Base-by-base conservation (phyloP, 1,140 invertebrate genomes). In the Neuroterus valhalla region DNA sequence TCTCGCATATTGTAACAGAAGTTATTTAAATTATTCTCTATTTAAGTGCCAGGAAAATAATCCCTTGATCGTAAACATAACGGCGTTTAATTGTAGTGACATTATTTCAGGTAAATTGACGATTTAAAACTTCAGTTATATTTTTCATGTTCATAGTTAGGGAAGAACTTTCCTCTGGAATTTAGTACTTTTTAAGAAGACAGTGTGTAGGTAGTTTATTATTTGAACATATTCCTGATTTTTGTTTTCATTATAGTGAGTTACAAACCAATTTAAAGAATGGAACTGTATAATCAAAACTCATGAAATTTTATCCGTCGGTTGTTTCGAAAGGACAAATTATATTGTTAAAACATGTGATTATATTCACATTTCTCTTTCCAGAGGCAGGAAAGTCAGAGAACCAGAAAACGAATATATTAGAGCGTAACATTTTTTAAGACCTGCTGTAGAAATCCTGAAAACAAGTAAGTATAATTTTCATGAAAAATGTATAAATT, bases 281-380 rank as follows among this genome's bases (percentile, higher is more conserved):
- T 55, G 21, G 26, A 17, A 62, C 26, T 23, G 23, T 52, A 62
- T 31, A 62, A 62, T 62, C 31, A 8, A n/a, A n/a, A 8, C 5
- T 38, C 31, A 38, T 38, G 31, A 31, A 62, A 31, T 5, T 12
- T n/a, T 26, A n/a, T 62, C 26, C 21, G n/a, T 31, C 23, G 21
- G 14, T 62, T 23, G 23, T 31, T 26, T n/a, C n/a, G 23, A 62
- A 38, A 26, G 31, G 15, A n/a, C 6, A 31, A 15, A 62, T 62
- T 62, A 62, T 26, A 31, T 62, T 38, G 26, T 62, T 62, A 62
- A 31, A 55, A 55, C 21, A 23, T 62, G 31, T 62, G 14, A 55
- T 55, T 55, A 55, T 26, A 55, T 55, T 62, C 15, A 62, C 23
- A 62, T 62, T 62, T 62, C 55, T 62, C 55, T 62, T 62, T 62